Conservation (phyloP, 2,888 invertebrate genomes). For the Neoscelio sp. region DNA sequence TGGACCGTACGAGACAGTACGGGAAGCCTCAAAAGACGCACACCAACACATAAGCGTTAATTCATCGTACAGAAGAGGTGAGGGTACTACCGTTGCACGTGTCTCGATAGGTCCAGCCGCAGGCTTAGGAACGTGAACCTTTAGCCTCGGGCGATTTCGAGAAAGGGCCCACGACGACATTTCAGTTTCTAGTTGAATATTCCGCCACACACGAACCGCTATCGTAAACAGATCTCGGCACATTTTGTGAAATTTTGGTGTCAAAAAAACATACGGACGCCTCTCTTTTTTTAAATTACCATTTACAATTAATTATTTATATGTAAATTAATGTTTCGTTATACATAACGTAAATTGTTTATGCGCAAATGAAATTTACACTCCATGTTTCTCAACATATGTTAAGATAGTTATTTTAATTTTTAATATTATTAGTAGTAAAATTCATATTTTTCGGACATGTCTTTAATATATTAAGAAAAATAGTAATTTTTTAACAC, state of each 20-base stretch:
- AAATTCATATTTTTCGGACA: no score
- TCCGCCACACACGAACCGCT: slow-evolving; percentile 52
- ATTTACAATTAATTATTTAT: slow-evolving; percentile 39
- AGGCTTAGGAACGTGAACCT: slow-evolving; percentile 65
- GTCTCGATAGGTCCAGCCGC: slow-evolving; percentile 63
- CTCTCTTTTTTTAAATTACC: slow-evolving; percentile 11
- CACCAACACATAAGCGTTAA: slow-evolving; percentile 62
- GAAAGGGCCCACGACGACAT: slow-evolving; percentile 62
- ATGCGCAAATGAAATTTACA: no score
- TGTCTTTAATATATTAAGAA: no score
- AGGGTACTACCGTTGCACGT: slow-evolving; percentile 67
- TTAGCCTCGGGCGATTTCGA: slow-evolving; percentile 61
- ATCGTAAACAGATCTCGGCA: slow-evolving; percentile 54
- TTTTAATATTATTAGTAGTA: no score
- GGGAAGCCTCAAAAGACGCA: slow-evolving; percentile 63
- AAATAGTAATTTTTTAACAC: no score
- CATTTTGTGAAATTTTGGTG: slow-evolving; percentile 52
- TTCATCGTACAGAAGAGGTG: slow-evolving; percentile 61
- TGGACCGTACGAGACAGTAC: slow-evolving; percentile 63
- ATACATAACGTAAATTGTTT: no score
- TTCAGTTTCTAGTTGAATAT: slow-evolving; percentile 63
- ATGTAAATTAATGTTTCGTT: no score
- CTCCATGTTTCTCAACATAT: no score
- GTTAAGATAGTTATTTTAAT: no score
- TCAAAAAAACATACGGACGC: slow-evolving; percentile 37